These are phyloP conservation scores for Eulemur mongoz DNA, from an alignment of 2,797 vertebrate species.

Conservation along the genomic window DNA sequence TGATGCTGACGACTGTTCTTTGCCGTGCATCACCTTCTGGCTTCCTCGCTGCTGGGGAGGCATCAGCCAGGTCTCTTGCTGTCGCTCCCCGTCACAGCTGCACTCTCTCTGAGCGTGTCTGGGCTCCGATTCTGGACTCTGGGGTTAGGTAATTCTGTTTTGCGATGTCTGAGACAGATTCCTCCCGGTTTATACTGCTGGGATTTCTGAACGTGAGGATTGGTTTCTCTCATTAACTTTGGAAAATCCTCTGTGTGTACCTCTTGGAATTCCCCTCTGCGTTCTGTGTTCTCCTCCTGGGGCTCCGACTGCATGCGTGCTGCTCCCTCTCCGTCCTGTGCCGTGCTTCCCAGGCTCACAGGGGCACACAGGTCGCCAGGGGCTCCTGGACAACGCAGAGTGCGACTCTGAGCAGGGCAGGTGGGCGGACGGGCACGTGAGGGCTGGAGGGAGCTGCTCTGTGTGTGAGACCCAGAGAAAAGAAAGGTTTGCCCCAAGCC, in stretches of 20 bases:
- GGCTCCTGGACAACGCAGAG: background rate
- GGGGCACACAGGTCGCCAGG: fast-evolving
- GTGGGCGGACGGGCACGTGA: background rate
- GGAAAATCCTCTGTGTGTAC: background rate
- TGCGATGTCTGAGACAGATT: background rate
- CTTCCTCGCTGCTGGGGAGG: background rate
- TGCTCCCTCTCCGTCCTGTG: background rate
- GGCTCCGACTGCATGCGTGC: too few species aligned
- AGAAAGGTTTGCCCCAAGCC: background rate
- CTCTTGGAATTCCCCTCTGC: background rate
- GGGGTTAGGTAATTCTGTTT: background rate
- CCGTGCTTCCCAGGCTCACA: background rate
- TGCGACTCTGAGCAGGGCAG: background rate
- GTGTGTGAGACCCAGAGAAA: too few species aligned
- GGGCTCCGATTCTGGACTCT: background rate
- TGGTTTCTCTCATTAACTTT: background rate
- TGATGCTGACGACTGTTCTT: too few species aligned
- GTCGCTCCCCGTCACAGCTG: background rate
- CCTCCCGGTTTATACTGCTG: background rate
- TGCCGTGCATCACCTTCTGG: background rate
- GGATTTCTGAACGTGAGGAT: background rate
- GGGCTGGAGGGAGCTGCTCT: too few species aligned
- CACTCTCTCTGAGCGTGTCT: background rate
- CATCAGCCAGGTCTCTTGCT: background rate
- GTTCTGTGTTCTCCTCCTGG: background rate